Base-by-base conservation (phyloP, 2,113 vertebrate species). In the Deroptyus accipitrinus region DNA sequence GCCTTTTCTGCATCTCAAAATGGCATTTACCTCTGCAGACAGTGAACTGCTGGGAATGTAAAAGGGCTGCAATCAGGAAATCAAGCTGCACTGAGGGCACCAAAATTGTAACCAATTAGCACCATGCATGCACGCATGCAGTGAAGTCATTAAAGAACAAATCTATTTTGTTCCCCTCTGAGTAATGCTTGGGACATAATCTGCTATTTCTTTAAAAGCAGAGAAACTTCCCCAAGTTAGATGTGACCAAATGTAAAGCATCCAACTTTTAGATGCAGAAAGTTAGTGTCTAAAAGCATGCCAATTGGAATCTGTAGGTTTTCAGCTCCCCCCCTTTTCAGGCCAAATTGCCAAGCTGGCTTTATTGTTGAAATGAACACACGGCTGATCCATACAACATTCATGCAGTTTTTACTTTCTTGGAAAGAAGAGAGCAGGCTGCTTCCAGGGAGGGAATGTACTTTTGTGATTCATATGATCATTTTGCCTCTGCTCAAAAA, bases 301-400 rank as follows among this genome's bases (percentile, higher is more conserved):
- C 70, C 74, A 89, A 55, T 88, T 88, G 83, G 83, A 94, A 83
- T 31, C 67, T 37, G 39, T 8, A 91, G 64, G 49, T 94, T 96
- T 93, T 79, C 81, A 86, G 69, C 83, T 92, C 94, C 51, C 81
- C 74, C 41, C 67, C 73, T 94, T 94, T 94, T 72, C 63, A 79
- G 70, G 62, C 87, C 88, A 92, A 90, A 90, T 82, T 89, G 89
- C 94, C 87, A 96, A 95, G 89, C 88, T 89, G 85, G 80, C 85
- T 95, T 97, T 85, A 73, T 85, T 17, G 3, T 62, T 89, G 90
- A 94, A 94, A 88, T 74, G 93, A 92, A 88, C 89, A 88, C 93
- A 83, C 2, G 30, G 48, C 94, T 97, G 94, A 95, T 91, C 95
- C 92, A 95, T 94, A 93, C 95, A 96, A 86, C 88, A 83, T 95